These are phyloP conservation scores for Nasonia vitripennis DNA, from an alignment of 1,140 invertebrate genomes.

Conservation along the genomic window DNA sequence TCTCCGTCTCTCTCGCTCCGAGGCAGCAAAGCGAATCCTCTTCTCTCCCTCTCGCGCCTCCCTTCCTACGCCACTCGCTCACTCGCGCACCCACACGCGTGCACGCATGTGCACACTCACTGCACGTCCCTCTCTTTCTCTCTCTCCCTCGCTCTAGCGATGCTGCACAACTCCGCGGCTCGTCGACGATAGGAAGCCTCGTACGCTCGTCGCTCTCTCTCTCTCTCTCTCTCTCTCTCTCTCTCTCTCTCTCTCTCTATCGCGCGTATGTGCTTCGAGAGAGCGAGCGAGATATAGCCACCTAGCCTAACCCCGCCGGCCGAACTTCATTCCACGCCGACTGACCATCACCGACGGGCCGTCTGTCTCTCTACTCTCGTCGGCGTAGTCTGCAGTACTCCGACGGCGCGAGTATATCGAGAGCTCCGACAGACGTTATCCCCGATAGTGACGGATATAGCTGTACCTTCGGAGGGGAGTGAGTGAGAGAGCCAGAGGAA, in stretches of 20 bases:
- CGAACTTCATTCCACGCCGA: slow-evolving; percentile 74
- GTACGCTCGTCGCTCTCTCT: slow-evolving; percentile 55
- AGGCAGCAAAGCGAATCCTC: slow-evolving; percentile 42
- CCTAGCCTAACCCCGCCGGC: slow-evolving; percentile 66
- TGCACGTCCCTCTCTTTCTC: slow-evolving; percentile 57
- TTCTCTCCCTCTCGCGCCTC: slow-evolving; percentile 30
- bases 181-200: slow-evolving; percentile 2
- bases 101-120: neutral
- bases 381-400: slow-evolving; percentile 9
- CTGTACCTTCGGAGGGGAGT: neutral
- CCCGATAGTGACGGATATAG: neutral
- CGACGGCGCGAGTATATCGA: neutral
- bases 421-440: neutral
- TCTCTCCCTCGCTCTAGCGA: slow-evolving; percentile 30
- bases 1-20: slow-evolving; percentile 35
- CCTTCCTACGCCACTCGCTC: neutral
- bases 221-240: slow-evolving; percentile 57
- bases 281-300: slow-evolving; percentile 60
- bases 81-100: neutral
- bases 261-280: slow-evolving; percentile 57
- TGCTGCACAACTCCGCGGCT: slow-evolving; percentile 5
- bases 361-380: slow-evolving; percentile 48
- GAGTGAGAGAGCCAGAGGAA: neutral
- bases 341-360: slow-evolving; percentile 75
- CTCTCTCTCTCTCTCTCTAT: slow-evolving; percentile 58